Percentiles rank a stretch among this genome's conserved stretches.
Evolutionary conservation across 1,140 invertebrate species (phyloP).

Genomic region (Lasioglossum albipes): DNA sequence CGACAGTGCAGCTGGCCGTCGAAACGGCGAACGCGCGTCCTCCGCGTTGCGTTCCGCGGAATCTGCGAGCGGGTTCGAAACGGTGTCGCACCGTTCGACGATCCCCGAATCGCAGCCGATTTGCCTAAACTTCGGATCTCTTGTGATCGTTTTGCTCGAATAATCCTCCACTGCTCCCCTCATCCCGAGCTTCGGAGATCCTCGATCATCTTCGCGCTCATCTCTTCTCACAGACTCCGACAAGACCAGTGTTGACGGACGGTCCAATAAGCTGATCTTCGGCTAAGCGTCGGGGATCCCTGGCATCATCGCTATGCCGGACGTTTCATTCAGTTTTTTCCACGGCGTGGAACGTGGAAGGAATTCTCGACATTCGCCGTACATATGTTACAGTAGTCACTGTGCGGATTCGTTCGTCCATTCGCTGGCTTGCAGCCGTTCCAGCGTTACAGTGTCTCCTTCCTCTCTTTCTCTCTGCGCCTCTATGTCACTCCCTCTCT

Average conservation of each 20-base stretch:
- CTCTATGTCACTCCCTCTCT: too few relatives aligned
- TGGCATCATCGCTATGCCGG: constrained; percentile 25
- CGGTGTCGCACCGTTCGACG: neutral
- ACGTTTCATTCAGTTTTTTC: constrained; percentile 40
- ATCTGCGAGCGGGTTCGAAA: neutral
- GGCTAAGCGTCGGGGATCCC: neutral
- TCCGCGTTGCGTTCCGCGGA: neutral
- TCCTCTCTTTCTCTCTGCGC: neutral
- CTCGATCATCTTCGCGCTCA: too few relatives aligned
- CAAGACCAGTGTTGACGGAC: constrained; percentile 7
- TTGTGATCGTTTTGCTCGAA: too few relatives aligned
- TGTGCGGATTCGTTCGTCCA: constrained; percentile 30
- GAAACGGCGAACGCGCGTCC: neutral
- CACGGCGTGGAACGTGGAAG: constrained; percentile 29
- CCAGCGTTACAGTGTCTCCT: constrained; percentile 12
- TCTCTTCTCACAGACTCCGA: neutral
- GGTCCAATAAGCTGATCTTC: constrained; percentile 10
- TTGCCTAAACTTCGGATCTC: neutral
- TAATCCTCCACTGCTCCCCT: too few relatives aligned
- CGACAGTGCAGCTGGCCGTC: constrained; percentile 33
- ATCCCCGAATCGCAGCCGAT: neutral
- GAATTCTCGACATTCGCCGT: constrained; percentile 43
- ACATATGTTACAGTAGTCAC: constrained; percentile 35
- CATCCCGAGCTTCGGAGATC: too few relatives aligned
- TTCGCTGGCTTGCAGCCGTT: neutral